Percentiles rank a stretch among this genome's conserved stretches.
phyloP scores from a whole-genome alignment of 2,888 invertebrate species.

The Boloria euphrosyne region DNA sequence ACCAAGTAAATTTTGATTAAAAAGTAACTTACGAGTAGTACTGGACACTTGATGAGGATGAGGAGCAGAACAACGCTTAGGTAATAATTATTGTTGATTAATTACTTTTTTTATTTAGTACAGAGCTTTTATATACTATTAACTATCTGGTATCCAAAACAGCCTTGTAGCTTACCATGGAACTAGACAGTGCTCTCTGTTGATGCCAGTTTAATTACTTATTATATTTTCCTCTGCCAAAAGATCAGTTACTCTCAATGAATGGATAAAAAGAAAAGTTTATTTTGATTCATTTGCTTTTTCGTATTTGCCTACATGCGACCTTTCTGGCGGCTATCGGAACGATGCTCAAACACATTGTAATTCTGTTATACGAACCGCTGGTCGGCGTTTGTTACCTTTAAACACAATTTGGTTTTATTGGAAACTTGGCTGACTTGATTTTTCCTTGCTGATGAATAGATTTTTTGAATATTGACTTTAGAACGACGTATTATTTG shows the following conservation, averaged over 20 bases:
- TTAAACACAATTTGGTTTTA: background rate
- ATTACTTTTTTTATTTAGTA: no score
- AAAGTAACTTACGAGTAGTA: no score
- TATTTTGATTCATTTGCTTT: conserved; percentile 19
- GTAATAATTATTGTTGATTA: no score
- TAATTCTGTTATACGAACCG: conserved; percentile 26
- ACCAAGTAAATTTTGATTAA: no score
- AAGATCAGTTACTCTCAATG: background rate
- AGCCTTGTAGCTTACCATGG: no score
- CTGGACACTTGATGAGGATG: no score
- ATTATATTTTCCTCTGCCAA: background rate
- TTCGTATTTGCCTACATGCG: conserved; percentile 23
- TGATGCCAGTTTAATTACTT: no score
- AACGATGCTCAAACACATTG: conserved; percentile 18
- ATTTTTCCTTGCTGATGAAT: background rate
- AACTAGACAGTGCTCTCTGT: no score
- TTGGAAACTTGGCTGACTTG: background rate
- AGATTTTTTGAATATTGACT: background rate
- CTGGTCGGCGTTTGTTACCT: conserved; percentile 15
- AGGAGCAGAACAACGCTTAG: no score
- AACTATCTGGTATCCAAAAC: no score
- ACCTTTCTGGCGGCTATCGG: conserved; percentile 23
- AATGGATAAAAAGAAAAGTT: background rate
- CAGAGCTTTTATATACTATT: no score
- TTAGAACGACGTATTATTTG: background rate